These are phyloP conservation scores for Umimayanthus kanabou DNA, from an alignment of 92 coral and sea anemone genomes.

Conservation along the genomic window DNA sequence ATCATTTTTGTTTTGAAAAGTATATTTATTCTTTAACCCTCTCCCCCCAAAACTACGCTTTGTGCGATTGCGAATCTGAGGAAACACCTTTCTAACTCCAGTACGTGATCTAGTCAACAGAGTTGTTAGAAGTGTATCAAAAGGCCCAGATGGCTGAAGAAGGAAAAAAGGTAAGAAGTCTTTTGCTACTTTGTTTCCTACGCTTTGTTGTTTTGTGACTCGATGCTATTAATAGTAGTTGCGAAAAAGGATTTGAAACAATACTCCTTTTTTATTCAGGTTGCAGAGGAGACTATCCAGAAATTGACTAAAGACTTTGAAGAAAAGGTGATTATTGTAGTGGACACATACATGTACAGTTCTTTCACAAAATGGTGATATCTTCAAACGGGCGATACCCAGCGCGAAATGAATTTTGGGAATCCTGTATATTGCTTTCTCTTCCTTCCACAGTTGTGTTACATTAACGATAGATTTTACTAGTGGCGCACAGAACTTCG, in stretches of 20 bases:
- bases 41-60: not conserved
- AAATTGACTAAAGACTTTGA: constrained; percentile 68
- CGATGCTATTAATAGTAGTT: not conserved
- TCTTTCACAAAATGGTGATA: no score
- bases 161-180: constrained; percentile 61
- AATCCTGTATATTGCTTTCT: no score
- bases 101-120: constrained; percentile 44
- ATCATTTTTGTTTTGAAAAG: no score
- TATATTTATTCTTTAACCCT: no score
- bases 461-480: no score
- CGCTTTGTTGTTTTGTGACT: not conserved
- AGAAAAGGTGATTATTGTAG: constrained; percentile 58
- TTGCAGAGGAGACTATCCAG: constrained; percentile 74
- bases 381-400: no score
- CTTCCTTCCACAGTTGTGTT: no score
- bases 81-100: not conserved
- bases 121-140: constrained; percentile 73
- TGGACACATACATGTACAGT: not conserved
- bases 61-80: not conserved
- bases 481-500: no score
- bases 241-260: not conserved
- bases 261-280: constrained; percentile 48
- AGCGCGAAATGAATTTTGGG: no score
- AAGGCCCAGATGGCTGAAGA: constrained; percentile 76
- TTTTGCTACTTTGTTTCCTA: not conserved